Conservation (phyloP, 37 sponge, comb jelly and placozoan species). For the Theonella swinhoei region DNA sequence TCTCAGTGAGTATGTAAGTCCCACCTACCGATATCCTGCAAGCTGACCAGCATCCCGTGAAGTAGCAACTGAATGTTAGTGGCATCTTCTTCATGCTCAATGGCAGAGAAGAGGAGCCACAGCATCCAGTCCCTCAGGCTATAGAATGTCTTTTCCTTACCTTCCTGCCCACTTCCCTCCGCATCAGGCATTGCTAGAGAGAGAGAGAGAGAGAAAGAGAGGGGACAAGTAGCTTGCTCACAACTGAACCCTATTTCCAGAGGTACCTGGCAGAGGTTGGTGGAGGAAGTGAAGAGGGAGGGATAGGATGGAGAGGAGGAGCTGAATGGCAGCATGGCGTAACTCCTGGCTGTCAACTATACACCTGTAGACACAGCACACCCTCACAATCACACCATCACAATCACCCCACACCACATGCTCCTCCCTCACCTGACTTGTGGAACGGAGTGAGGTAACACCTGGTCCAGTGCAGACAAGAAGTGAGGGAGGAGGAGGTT, state of each 20-base stretch:
- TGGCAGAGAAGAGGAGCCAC: slow-evolving; percentile 59
- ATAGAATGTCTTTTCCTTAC: slow-evolving; percentile 16
- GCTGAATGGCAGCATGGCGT: slow-evolving; percentile 56
- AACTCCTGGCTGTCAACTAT: slow-evolving; percentile 37
- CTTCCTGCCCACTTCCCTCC: background rate
- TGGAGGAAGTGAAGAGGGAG: slow-evolving; percentile 89
- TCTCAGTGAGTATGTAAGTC: too few relatives aligned
- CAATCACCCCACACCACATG: too few relatives aligned
- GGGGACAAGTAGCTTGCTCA: too few relatives aligned
- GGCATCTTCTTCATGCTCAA: slow-evolving; percentile 60
- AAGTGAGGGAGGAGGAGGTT: slow-evolving; percentile 68
- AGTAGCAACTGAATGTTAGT: slow-evolving; percentile 77
- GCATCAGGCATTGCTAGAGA: background rate
- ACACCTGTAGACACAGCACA: slow-evolving; percentile 33
- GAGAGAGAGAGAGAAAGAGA: too few relatives aligned
- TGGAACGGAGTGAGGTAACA: slow-evolving; percentile 53
- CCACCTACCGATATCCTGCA: slow-evolving; percentile 40
- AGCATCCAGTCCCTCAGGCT: slow-evolving; percentile 54
- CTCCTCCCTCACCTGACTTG: slow-evolving; percentile 36
- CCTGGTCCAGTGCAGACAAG: slow-evolving; percentile 65
- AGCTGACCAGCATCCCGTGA: slow-evolving; percentile 30
- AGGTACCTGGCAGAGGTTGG: slow-evolving; percentile 68
- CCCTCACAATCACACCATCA: background rate
- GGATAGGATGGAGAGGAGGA: slow-evolving; percentile 76
- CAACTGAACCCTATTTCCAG: too few relatives aligned